These are phyloP conservation scores for Trachurus trachurus DNA, from an alignment of 2,797 vertebrate genomes.

Conservation along the genomic window DNA sequence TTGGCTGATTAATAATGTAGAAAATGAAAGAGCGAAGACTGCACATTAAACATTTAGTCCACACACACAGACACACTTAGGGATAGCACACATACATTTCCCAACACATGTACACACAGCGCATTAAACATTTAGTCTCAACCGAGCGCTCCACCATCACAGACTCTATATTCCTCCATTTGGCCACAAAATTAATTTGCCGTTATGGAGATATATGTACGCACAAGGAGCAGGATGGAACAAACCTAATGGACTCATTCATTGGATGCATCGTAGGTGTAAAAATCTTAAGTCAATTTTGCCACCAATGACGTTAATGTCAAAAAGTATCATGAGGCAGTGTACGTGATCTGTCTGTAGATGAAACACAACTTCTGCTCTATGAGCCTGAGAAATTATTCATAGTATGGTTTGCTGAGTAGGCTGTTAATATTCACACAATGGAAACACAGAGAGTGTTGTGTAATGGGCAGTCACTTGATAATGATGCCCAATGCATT, in stretches of 20 bases:
- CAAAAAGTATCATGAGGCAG: constrained; percentile 11
- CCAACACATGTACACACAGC: constrained; percentile 22
- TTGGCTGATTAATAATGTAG: constrained; percentile 70
- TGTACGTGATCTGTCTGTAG: background rate
- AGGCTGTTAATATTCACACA: constrained; percentile 15
- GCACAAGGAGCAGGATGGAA: constrained; percentile 13
- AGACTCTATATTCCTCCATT: constrained; percentile 28
- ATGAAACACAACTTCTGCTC: background rate
- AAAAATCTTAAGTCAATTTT: constrained; percentile 19
- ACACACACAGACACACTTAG: constrained; percentile 3
- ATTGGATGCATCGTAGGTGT: background rate
- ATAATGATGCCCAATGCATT: background rate
- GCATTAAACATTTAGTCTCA: constrained; percentile 60
- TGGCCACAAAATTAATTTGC: constrained; percentile 37
- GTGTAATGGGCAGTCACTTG: constrained; percentile 1
- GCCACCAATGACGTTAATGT: constrained; percentile 6
- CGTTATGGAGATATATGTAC: constrained; percentile 32
- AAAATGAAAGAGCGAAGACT: constrained; percentile 45
- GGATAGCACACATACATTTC: constrained; percentile 6
- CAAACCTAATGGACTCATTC: constrained; percentile 40
- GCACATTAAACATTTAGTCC: constrained; percentile 56
- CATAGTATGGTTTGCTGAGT: constrained; percentile 17
- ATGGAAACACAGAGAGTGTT: background rate
- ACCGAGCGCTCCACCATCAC: constrained; percentile 4
- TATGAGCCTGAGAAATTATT: constrained; percentile 9